phyloP scores from a whole-genome alignment of 2,113 vertebrate genomes.

The Cygnus buccinator region DNA sequence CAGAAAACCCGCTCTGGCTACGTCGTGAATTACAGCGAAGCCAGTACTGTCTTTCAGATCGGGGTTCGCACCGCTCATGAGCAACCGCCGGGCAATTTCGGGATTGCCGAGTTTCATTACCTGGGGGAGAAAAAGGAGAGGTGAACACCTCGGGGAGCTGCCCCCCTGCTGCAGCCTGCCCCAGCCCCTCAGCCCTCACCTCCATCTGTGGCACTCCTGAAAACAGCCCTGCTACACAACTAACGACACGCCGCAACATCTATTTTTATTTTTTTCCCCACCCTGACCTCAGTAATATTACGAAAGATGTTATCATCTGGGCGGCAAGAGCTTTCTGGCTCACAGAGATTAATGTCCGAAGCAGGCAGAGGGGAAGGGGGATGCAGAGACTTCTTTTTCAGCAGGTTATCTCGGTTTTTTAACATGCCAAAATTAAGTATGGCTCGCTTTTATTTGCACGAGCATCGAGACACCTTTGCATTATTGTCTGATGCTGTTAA shows the following conservation, averaged over 20 bases:
- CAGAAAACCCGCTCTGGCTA: slow-evolving; percentile 88
- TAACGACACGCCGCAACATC: neutral
- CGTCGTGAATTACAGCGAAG: slow-evolving; percentile 90
- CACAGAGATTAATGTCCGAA: neutral
- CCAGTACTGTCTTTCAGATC: slow-evolving; percentile 82
- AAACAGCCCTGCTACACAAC: neutral
- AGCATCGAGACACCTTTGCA: slow-evolving; percentile 5
- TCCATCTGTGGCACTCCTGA: neutral
- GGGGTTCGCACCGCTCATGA: slow-evolving; percentile 83
- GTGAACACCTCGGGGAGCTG: neutral
- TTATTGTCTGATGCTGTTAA: neutral
- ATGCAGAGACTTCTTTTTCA: neutral
- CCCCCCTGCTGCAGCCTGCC: neutral
- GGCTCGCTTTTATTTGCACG: neutral
- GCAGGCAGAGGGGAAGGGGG: neutral
- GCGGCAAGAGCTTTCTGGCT: neutral
- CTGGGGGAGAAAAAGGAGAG: slow-evolving; percentile 65
- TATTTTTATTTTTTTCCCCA: neutral
- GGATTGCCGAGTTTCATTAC: slow-evolving; percentile 88
- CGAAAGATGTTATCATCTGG: neutral
- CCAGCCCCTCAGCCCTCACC: neutral
- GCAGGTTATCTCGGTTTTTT: neutral
- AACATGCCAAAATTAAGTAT: neutral
- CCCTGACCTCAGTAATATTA: neutral
- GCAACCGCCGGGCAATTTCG: slow-evolving; percentile 78